Evolutionary conservation across 2,797 vertebrate genomes (phyloP).

Genomic region (Anomalospiza imberbis): DNA sequence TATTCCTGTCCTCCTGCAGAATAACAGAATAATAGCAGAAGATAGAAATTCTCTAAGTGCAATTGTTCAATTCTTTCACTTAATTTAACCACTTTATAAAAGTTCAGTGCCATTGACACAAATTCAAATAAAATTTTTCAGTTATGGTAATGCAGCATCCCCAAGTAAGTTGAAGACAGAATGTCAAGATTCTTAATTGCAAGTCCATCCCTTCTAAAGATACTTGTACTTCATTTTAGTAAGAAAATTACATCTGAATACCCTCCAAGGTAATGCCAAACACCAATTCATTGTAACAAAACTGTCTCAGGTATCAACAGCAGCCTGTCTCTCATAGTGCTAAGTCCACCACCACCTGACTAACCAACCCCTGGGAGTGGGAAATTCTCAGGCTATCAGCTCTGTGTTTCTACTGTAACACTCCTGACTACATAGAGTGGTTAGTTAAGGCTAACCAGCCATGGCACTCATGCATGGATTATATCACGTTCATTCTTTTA

Average conservation of each 20-base stretch:
- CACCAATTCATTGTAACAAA: background rate
- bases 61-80: background rate
- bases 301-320: background rate
- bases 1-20: background rate
- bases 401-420: background rate
- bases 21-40: background rate
- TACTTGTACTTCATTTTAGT: background rate
- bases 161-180: background rate
- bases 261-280: background rate
- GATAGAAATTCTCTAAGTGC: background rate
- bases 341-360: background rate
- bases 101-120: background rate
- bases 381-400: background rate
- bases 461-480: background rate
- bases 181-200: background rate
- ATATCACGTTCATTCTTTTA: background rate
- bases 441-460: background rate
- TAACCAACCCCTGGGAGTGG: background rate
- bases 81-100: background rate
- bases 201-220: background rate
- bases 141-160: background rate
- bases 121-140: background rate
- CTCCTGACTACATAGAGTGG: background rate
- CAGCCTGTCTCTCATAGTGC: background rate
- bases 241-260: background rate